Evolutionary conservation across 1,140 invertebrate species (phyloP).

Genomic region (Akabosia matsudoensis): DNA sequence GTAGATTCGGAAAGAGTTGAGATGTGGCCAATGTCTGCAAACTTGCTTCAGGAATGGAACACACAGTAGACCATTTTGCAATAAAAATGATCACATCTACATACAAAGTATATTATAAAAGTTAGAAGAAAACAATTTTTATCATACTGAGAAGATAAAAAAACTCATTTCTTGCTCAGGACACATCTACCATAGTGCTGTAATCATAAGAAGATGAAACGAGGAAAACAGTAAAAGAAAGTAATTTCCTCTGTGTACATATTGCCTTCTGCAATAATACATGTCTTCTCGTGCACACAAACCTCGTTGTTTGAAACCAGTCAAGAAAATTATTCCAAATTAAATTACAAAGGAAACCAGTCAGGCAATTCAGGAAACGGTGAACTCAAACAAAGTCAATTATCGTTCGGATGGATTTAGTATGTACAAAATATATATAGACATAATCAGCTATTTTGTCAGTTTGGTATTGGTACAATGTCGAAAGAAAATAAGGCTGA

Average conservation of each 20-base stretch:
- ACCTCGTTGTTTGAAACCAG: too few relatives aligned
- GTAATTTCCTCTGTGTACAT: too few relatives aligned
- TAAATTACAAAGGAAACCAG: background rate
- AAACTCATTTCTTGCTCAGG: background rate
- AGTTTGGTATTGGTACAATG: too few relatives aligned
- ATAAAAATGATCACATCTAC: slow-evolving; percentile 10
- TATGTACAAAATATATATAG: background rate
- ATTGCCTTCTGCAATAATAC: too few relatives aligned
- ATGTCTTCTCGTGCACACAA: too few relatives aligned
- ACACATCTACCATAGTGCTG: too few relatives aligned
- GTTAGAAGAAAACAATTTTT: background rate
- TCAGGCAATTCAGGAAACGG: background rate
- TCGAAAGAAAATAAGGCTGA: background rate
- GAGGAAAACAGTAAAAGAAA: too few relatives aligned
- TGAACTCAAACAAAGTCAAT: background rate
- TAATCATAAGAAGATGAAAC: too few relatives aligned
- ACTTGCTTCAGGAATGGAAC: background rate
- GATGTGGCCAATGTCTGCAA: background rate
- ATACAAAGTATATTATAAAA: slow-evolving; percentile 4
- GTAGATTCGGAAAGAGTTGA: background rate
- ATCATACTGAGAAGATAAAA: background rate
- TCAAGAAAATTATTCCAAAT: too few relatives aligned
- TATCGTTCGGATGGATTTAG: background rate
- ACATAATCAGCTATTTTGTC: too few relatives aligned
- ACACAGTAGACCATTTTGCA: background rate